Base-by-base conservation (phyloP, 2,113 vertebrate genomes). In the Diphyllodes magnificus region DNA sequence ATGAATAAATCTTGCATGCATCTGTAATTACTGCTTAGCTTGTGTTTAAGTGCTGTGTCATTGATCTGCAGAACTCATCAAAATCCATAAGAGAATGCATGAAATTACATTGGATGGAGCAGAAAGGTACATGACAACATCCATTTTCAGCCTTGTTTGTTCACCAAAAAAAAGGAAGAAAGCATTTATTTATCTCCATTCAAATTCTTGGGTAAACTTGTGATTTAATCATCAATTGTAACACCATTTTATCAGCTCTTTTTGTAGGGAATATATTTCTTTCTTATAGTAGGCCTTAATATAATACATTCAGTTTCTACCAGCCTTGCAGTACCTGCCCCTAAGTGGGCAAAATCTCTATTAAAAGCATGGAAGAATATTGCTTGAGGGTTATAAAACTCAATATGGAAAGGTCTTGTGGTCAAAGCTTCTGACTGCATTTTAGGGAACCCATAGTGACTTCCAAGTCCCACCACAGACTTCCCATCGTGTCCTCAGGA, bases 11-110 rank as follows among this genome's bases (percentile, higher is more conserved):
- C 75, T 77, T 77, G 71, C 88, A 57, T 66, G 87, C 64, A 50
- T 90, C 92, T 81, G 82, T 97, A 94, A 97, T 93, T 95, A 92
- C 92, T 71, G 79, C 90, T 86, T 78, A 91, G 82, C 68, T 95
- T 78, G 93, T 93, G 75, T 83, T 96, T 90, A 94, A 96, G 82
- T 86, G 90, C 92, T 94, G 76, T 24, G 4, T 77, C 88, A 93
- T 68, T 93, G 93, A 93, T 93, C 88, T 94, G 88, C 76, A 95
- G 71, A 83, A 88, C 64, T 93, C 90, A 90, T 92, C 71, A 70
- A 90, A 96, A 94, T 27, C 93, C 56, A 6, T 59, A 51, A 5
- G 78, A 79, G 76, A 95, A 77, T 70, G 93, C 85, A 40, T 88
- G 95, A 94, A 94, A 90, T 96, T 69, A 59, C 47, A 40, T 44